These are phyloP conservation scores for Syngnathus floridae DNA, from an alignment of 2,113 vertebrate genomes.

Conservation along the genomic window DNA sequence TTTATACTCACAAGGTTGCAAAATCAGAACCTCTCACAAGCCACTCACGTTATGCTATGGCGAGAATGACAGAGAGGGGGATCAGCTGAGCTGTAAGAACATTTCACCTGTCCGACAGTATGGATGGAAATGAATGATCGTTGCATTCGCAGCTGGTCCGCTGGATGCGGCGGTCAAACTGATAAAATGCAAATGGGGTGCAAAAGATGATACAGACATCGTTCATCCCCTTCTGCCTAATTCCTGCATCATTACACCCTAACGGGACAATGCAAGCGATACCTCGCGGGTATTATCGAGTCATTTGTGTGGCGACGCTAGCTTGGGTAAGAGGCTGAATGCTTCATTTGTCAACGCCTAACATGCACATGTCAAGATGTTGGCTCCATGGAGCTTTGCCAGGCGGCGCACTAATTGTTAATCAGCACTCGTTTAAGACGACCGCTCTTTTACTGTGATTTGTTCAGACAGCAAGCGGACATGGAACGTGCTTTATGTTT, in stretches of 20 bases:
- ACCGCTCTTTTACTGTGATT: conserved; percentile 31
- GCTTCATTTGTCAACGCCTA: conserved; percentile 54
- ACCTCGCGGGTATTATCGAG: conserved; percentile 44
- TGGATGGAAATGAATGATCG: conserved; percentile 7
- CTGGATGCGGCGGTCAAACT: conserved; percentile 15
- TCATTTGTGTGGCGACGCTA: conserved; percentile 47
- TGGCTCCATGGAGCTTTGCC: conserved; percentile 17
- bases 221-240: conserved; percentile 38
- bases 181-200: conserved; percentile 13
- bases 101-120: conserved; percentile 11
- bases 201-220: conserved; percentile 38
- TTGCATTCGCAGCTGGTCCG: conserved; percentile 4
- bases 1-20: neutral
- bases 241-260: conserved; percentile 52
- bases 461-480: conserved; percentile 23
- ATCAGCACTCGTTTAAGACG: conserved; percentile 46
- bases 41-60: neutral
- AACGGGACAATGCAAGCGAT: conserved; percentile 48
- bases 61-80: neutral
- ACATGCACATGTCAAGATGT: conserved; percentile 50
- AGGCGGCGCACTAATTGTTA: conserved; percentile 44
- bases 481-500: conserved; percentile 17
- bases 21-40: neutral
- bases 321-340: conserved; percentile 29
- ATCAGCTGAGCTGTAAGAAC: conserved; percentile 1